Conservation (phyloP, 2,888 invertebrate genomes). For the Drosophila algonquin region DNA sequence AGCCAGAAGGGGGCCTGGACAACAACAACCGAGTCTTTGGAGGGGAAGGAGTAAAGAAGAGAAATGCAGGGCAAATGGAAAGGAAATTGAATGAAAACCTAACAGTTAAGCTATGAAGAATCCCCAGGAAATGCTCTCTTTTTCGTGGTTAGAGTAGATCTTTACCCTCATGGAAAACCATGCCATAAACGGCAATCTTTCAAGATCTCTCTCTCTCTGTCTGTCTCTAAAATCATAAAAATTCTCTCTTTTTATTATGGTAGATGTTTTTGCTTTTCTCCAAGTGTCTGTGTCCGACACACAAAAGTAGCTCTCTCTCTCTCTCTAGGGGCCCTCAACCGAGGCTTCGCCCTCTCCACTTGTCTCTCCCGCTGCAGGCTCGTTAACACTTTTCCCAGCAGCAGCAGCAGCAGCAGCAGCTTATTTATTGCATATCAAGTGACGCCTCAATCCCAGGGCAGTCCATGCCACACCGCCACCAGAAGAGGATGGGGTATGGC, state of each 20-base stretch:
- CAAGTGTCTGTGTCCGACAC: conserved; percentile 1
- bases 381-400: conserved; percentile 72
- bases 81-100: no score
- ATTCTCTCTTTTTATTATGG: neutral
- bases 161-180: neutral
- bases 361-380: conserved; percentile 47
- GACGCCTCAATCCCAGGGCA: conserved; percentile 62
- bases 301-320: conserved; percentile 41
- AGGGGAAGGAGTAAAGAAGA: no score
- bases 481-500: neutral
- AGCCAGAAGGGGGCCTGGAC: no score
- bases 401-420: conserved; percentile 55
- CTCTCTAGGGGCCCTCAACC: conserved; percentile 29
- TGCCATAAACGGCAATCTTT: neutral
- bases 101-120: neutral
- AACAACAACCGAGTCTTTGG: no score
- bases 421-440: conserved; percentile 76
- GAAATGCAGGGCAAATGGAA: no score
- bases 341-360: conserved; percentile 11
- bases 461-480: conserved; percentile 14
- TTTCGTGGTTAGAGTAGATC: neutral
- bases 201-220: neutral
- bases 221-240: neutral
- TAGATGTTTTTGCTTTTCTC: neutral
- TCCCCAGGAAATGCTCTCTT: neutral